These are phyloP conservation scores for Drosophila parvula DNA, from an alignment of 1,140 invertebrate species.

Conservation along the genomic window DNA sequence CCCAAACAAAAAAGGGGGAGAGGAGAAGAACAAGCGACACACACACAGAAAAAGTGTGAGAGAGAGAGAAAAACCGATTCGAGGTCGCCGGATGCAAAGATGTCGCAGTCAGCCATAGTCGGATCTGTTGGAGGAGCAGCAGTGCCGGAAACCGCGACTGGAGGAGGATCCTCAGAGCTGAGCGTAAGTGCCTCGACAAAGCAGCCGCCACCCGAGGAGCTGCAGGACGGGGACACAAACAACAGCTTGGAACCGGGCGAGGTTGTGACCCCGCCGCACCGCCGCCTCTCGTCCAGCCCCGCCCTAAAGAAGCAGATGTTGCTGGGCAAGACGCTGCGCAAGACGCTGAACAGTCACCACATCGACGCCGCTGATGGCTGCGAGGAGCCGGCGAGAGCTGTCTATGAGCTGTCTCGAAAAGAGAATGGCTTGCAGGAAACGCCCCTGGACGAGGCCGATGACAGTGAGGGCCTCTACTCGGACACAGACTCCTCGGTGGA, in stretches of 20 bases:
- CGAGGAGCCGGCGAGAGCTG: neutral
- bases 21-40: slow-evolving; percentile 14
- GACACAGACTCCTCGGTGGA: slow-evolving; percentile 67
- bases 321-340: slow-evolving; percentile 58
- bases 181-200: neutral
- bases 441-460: slow-evolving; percentile 44
- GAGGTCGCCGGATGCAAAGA: slow-evolving; percentile 33
- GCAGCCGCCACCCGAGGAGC: slow-evolving; percentile 10
- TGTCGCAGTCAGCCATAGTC: slow-evolving; percentile 25
- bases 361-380: neutral
- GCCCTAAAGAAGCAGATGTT: slow-evolving; percentile 50
- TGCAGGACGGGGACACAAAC: slow-evolving; percentile 63
- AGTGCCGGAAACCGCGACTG: neutral
- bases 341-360: slow-evolving; percentile 25
- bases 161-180: neutral
- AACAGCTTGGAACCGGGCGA: slow-evolving; percentile 80
- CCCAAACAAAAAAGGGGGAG: slow-evolving; percentile 37
- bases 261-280: slow-evolving; percentile 74
- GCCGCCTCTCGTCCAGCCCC: slow-evolving; percentile 31
- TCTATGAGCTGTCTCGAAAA: slow-evolving; percentile 34
- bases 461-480: slow-evolving; percentile 72
- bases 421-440: slow-evolving; percentile 13
- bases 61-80: slow-evolving; percentile 21
- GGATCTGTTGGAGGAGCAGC: slow-evolving; percentile 1
- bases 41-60: slow-evolving; percentile 4